These are phyloP conservation scores for Panzeria rudis DNA, from an alignment of 2,888 invertebrate genomes.

Conservation along the genomic window DNA sequence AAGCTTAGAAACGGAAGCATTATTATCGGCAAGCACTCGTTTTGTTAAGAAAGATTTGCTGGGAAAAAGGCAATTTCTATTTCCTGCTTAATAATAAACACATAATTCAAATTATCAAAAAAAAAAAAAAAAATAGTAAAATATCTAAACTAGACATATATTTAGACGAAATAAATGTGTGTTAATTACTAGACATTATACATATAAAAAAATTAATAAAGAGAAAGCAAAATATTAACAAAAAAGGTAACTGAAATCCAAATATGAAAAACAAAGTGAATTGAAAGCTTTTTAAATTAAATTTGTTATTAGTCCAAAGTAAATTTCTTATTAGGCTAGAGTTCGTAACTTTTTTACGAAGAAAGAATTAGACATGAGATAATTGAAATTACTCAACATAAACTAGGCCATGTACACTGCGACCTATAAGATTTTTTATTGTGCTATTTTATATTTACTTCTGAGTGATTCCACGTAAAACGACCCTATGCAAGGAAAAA, in stretches of 20 bases:
- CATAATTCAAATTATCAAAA: background rate
- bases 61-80: conserved; percentile 3
- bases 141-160: background rate
- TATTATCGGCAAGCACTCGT: background rate
- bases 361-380: no score
- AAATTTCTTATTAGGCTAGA: no score
- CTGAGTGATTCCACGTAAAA: no score
- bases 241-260: background rate
- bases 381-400: no score
- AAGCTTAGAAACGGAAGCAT: conserved; percentile 2
- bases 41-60: background rate
- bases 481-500: no score
- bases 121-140: background rate
- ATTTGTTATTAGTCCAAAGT: no score
- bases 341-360: no score
- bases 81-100: background rate
- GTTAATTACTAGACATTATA: background rate
- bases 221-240: background rate
- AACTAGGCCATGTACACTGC: no score
- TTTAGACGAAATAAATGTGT: background rate
- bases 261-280: background rate
- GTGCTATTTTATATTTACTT: no score
- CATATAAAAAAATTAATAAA: background rate
- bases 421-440: no score
- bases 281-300: background rate